Evolutionary conservation across 2,113 vertebrate genomes (phyloP).

Genomic region (Numida meleagris): DNA sequence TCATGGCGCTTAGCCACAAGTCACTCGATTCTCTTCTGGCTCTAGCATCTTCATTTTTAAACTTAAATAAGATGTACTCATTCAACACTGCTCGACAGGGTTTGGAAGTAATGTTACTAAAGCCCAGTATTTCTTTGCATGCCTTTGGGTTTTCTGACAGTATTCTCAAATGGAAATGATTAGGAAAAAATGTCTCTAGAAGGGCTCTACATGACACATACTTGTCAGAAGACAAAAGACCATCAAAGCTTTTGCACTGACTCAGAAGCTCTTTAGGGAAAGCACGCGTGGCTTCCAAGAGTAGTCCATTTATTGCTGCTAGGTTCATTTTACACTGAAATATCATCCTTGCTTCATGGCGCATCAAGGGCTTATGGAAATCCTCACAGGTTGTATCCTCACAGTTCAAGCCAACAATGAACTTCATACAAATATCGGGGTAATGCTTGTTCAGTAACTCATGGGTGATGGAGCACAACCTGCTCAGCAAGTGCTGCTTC

Average conservation of each 20-base stretch:
- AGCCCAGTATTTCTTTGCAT: conserved; percentile 74
- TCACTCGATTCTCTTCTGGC: conserved; percentile 80
- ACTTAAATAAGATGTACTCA: conserved; percentile 68
- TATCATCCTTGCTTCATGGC: conserved; percentile 69
- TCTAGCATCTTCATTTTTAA: conserved; percentile 40
- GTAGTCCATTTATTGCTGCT: conserved; percentile 74
- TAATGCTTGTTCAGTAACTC: conserved; percentile 55
- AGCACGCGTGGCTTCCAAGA: conserved; percentile 72
- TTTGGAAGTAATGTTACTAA: conserved; percentile 35
- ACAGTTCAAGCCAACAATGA: conserved; percentile 76
- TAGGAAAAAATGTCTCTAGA: conserved; percentile 74
- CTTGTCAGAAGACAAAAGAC: conserved; percentile 58
- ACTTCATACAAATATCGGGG: conserved; percentile 72
- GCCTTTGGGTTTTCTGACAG: conserved; percentile 76
- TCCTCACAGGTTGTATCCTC: conserved; percentile 64
- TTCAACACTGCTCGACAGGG: conserved; percentile 61
- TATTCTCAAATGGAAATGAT: conserved; percentile 81
- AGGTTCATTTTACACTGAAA: conserved; percentile 76
- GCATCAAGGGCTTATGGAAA: conserved; percentile 71
- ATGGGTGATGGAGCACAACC: conserved; percentile 67
- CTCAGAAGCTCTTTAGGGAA: conserved; percentile 66
- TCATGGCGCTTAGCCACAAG: conserved; percentile 78
- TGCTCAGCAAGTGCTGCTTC: conserved; percentile 73
- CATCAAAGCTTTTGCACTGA: conserved; percentile 64
- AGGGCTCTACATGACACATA: conserved; percentile 69